Evolutionary conservation across 2,113 vertebrate genomes (phyloP), one percentile per base, ranked within the genome.

Genomic region (Oryzias javanicus): DNA sequence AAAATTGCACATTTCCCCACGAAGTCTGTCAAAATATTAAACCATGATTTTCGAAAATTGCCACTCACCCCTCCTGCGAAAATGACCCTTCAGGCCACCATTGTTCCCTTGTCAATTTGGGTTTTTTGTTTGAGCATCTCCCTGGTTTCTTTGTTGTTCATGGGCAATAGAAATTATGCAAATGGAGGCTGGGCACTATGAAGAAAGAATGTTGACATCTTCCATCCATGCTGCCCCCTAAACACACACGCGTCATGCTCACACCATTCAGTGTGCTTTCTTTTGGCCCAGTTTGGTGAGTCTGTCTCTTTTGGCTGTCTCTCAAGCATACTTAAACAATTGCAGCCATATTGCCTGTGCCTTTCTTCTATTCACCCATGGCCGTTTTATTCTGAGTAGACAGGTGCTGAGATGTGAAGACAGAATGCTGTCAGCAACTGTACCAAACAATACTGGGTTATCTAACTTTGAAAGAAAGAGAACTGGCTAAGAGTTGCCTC

Each of bases 1-100:
- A 72, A 77, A 75, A 72, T 27, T 50, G 19, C 14, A 6, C 53
- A 35, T 79, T 81, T 72, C 48, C 68, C 60, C 68, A 86, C 78
- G 62, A 69, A 62, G 62, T 68, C 76, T 78, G 84, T 82, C 79
- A 81, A 86, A 82, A 81, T 85, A 82, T 85, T 83, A 76, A 86
- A 82, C 69, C 35, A 29, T 8, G 49, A 86, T 84, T 84, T 80
- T 48, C 8, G 54, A 62, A 70, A 69, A 78, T 61, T 82, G 60
- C 59, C 65, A 67, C 42, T 64, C 67, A 58, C 59, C 65, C 66
- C 42, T 64, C 67, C 70, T 13, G 12, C 65, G 56, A 86, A 22
- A 89, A 83, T 89, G 89, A 89, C 88, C 86, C 86, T 89, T 88
- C 84, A 89, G 75, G 68, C 81, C 88, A 74, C 82, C 29, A 89